These are phyloP conservation scores for Drosophila parthenogenetica DNA, from an alignment of 2,888 invertebrate species.

Conservation along the genomic window DNA sequence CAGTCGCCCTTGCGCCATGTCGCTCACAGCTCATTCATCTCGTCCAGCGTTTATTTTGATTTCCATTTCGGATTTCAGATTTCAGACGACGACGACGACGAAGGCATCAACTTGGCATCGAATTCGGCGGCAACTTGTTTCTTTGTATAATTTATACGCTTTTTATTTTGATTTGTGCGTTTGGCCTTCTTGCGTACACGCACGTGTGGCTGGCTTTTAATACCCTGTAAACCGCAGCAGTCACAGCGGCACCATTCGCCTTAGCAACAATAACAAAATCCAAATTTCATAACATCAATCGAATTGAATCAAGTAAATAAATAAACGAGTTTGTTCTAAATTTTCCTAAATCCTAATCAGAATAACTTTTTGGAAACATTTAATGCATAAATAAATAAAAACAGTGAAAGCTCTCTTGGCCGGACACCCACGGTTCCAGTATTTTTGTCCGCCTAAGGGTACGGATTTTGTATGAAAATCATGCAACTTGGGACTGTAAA, in stretches of 20 bases:
- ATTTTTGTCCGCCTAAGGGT: too few species aligned
- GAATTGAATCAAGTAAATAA: background rate
- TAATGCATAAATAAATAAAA: too few species aligned
- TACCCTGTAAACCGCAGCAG: constrained; percentile 34
- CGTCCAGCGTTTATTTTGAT: constrained; percentile 63
- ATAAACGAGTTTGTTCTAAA: background rate
- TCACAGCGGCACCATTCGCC: background rate
- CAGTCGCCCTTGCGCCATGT: constrained; percentile 7
- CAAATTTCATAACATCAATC: background rate
- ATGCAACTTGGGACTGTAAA: too few species aligned
- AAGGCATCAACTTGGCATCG: constrained; percentile 39
- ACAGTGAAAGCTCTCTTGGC: too few species aligned
- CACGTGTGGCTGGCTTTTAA: constrained; percentile 48
- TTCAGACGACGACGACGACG: constrained; percentile 11
- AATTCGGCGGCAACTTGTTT: constrained; percentile 67
- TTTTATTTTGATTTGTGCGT: constrained; percentile 74
- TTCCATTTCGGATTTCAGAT: constrained; percentile 53
- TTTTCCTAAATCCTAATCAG: background rate
- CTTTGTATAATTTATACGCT: constrained; percentile 70
- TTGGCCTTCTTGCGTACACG: constrained; percentile 51
- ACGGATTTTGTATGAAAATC: too few species aligned
- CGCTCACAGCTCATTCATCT: constrained; percentile 43
- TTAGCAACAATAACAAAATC: background rate
- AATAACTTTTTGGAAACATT: too few species aligned
- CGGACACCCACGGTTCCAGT: too few species aligned